Conservation (phyloP, 2,113 vertebrate species). For the Oreochromis tanganicae region DNA sequence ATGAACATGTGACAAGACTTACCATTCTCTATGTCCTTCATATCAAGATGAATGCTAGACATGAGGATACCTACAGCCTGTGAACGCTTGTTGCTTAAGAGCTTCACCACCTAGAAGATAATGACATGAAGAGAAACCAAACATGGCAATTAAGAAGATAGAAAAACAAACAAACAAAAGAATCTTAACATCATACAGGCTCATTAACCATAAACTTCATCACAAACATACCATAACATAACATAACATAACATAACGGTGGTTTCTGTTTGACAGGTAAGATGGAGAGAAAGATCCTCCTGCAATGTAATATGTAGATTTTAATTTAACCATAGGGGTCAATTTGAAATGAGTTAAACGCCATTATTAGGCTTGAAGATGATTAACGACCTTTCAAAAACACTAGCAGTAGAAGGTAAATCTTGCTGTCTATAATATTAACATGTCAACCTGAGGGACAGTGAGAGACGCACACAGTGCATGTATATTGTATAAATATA, state of each 20-base stretch:
- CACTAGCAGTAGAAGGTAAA: neutral
- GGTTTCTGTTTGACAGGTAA: neutral
- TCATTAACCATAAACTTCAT: neutral
- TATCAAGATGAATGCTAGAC: constrained; percentile 77
- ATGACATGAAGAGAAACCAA: neutral
- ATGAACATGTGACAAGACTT: constrained; percentile 4
- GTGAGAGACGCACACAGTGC: neutral
- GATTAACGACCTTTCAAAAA: neutral
- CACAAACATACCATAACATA: neutral
- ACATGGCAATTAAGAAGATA: neutral
- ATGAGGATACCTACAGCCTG: constrained; percentile 88
- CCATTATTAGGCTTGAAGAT: neutral
- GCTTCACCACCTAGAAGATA: constrained; percentile 83
- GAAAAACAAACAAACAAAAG: neutral
- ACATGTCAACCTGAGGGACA: neutral
- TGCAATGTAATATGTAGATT: neutral
- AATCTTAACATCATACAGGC: neutral
- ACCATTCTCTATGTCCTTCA: constrained; percentile 77
- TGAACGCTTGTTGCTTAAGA: constrained; percentile 94
- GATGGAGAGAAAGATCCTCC: neutral
- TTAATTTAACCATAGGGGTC: neutral
- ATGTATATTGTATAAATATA: neutral
- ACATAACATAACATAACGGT: neutral
- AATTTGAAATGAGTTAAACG: neutral
- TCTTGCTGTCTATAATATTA: neutral